phyloP scores from a whole-genome alignment of 2,113 vertebrate species.

The Ciconia stormi region DNA sequence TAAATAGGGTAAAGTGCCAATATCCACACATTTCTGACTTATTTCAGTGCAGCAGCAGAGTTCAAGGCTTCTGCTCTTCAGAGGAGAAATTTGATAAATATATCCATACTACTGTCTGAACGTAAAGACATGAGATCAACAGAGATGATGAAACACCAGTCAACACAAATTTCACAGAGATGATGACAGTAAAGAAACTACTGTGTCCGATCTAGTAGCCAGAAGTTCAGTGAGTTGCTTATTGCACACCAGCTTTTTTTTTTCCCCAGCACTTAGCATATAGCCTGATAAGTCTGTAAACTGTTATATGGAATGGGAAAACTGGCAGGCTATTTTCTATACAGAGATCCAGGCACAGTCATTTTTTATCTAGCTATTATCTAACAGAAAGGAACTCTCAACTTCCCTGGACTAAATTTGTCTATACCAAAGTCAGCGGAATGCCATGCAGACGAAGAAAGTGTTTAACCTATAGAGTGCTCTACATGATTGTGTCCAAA shows the following conservation, averaged over 20 bases:
- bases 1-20: background rate
- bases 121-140: background rate
- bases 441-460: background rate
- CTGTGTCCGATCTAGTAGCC: background rate
- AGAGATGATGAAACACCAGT: background rate
- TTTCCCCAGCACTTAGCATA: background rate
- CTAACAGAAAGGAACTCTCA: background rate
- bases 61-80: background rate
- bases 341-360: background rate
- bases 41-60: background rate
- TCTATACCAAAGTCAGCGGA: background rate
- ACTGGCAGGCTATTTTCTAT: background rate
- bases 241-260: accelerated
- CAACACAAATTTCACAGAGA: background rate
- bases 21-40: background rate
- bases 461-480: background rate
- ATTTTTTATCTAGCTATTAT: background rate
- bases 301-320: background rate
- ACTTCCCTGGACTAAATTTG: background rate
- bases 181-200: background rate
- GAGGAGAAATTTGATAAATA: background rate
- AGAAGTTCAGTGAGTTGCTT: background rate
- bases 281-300: background rate
- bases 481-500: background rate
- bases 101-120: background rate